A percentile compares a stretch with the other conserved stretches of the same genome.
Evolutionary conservation across 2,797 vertebrate genomes (phyloP).

Genomic region (Crocodylus rhombifer): DNA sequence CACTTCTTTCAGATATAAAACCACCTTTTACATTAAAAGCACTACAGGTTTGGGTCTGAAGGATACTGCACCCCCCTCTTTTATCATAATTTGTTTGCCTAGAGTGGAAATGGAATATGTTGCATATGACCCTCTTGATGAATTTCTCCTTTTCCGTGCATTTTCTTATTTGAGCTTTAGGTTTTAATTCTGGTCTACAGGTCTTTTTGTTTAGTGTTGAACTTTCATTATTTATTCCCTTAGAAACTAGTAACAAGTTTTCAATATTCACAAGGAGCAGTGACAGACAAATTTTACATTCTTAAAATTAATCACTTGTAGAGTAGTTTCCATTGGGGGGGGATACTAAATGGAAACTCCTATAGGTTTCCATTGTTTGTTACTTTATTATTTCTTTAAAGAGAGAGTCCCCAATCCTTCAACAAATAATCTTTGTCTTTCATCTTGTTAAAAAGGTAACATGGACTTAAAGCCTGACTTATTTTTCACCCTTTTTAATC

Average conservation of each 20-base stretch:
- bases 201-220: background rate
- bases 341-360: no score
- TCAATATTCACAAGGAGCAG: background rate
- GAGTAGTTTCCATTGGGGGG: background rate
- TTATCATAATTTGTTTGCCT: rapidly evolving
- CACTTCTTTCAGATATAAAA: background rate
- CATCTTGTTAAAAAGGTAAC: background rate
- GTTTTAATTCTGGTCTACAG: background rate
- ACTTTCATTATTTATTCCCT: background rate
- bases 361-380: background rate
- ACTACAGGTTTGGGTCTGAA: background rate
- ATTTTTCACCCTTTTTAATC: background rate
- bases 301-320: background rate
- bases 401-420: background rate
- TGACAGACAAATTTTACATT: background rate
- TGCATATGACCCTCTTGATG: background rate
- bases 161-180: background rate
- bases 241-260: background rate
- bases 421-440: background rate
- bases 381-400: background rate
- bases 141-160: background rate
- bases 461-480: background rate
- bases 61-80: background rate
- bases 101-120: rapidly evolving
- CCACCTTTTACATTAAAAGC: background rate